Base-by-base conservation (phyloP, 2,888 invertebrate genomes). In the Plemyria rubiginata region DNA sequence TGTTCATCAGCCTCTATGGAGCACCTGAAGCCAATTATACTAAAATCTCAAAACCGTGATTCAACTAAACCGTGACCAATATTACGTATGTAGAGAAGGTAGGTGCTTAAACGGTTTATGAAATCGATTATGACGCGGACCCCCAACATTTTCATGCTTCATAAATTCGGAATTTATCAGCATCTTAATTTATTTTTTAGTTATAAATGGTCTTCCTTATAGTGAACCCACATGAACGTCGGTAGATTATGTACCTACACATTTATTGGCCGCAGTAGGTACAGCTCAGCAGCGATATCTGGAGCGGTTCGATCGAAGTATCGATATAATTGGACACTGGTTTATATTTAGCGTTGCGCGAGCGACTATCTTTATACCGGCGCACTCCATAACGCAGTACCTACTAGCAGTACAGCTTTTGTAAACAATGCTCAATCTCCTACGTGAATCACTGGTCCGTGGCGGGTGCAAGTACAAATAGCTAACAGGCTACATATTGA, bases 341-440 rank as follows among this genome's bases (percentile, higher is more conserved):
- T 75, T 72, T 78, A 78, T 77, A 78, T 78, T 73, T 75, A 72
- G 76, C 71, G 72, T 68, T 68, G 71, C 62, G 67, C 63, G 65
- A 63, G 65, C 63, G 67, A 66, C 70, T 68, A 70, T 68, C 63
- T 70, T 60, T 55, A 67, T 62, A 63, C 68, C 60, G 58, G 66
- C 65, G 67, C 67, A 68, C 66, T 66, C 65, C 54, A 66, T 67
- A 59, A 53, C 60, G 66, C 55, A 53, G 55, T 63, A 67, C 60
- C 32, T 36, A 54, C 54, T 48, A 28, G 16, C 40, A 43, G 54
- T 54, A 45, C 50, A 55, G 62, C 62, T 68, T 68, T 64, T 65
- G 68, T 71, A 71, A 71, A 71, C 71, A 71, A 68, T 70, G 70
- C 65, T 65, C 68, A 57, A 67, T 68, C 71, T 67, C 67, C 56